Base-by-base conservation (phyloP, 2,888 invertebrate genomes). In the Exephanes ischioxanthus region DNA sequence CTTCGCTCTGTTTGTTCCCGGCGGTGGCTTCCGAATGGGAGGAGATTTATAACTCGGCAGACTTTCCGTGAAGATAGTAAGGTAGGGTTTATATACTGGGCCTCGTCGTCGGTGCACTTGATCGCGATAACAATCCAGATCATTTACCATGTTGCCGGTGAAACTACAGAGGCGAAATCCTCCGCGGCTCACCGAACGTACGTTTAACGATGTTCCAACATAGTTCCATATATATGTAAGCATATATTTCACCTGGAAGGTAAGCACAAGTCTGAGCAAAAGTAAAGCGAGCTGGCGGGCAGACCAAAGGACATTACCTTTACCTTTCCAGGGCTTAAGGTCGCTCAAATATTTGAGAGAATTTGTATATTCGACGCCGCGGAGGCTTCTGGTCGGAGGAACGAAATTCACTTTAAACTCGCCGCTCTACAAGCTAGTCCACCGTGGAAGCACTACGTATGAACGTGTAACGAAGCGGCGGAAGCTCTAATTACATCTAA, bases 321-420 rank as follows among this genome's bases (percentile, higher is more conserved):
- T 37, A 63, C 37, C 55, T 48, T 30, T 63, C n/a, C 14, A 30
- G 22, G 33, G 41, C 55, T 37, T 53, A 53, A 58, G 22, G 75
- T 61, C n/a, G 71, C 68, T 84, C 86, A 90, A 90, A 90, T 89
- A 89, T 90, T 90, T 90, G 87, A 86, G 77, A 33, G 77, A 79
- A 83, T 77, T 37, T 33, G 33, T 84, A 80, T 84, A 84, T 80
- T 77, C 76, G 67, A 79, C 58, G 68, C 19, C 33, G 48, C n/a
- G 51, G 33, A 45, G 55, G 66, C 76, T 37, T 33, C 66, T 53
- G 58, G 58, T 61, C 30, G 5, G 45, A 75, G 19, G 26, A 37
- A 37, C 61, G n/a, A 41, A 78, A 16, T 70, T 70, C 83, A 78
- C 85, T 89, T 89, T 87, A 70, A 88, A 88, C 87, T 86, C 58